phyloP scores from a whole-genome alignment of 2,888 invertebrate species.

The Caenorhabditis sulstoni region DNA sequence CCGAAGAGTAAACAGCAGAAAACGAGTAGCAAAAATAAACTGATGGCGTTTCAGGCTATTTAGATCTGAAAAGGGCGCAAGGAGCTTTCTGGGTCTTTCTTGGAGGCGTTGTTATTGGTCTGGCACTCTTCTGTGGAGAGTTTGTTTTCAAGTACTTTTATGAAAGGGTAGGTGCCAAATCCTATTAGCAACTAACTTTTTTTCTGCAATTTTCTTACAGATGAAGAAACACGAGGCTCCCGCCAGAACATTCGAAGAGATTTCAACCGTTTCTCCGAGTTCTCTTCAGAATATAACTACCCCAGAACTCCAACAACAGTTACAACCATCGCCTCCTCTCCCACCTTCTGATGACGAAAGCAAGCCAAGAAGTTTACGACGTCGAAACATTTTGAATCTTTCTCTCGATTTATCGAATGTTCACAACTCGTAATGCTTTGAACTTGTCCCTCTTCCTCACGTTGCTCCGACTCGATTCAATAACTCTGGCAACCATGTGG shows the following conservation, averaged over 20 bases:
- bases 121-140: slow-evolving; percentile 54
- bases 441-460: slow-evolving; percentile 7
- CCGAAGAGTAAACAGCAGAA: slow-evolving; percentile 44
- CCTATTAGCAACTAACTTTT: no score
- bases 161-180: slow-evolving; percentile 26
- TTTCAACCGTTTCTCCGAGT: slow-evolving; percentile 30
- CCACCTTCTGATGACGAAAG: slow-evolving; percentile 2
- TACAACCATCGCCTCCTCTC: slow-evolving; percentile 2
- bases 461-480: background rate
- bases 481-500: slow-evolving; percentile 3
- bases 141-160: slow-evolving; percentile 41
- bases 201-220: slow-evolving; percentile 22
- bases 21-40: background rate
- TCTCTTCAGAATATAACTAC: slow-evolving; percentile 22
- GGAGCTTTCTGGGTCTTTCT: slow-evolving; percentile 77
- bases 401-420: slow-evolving; percentile 50
- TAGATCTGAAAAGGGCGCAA: slow-evolving; percentile 72
- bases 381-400: slow-evolving; percentile 55
- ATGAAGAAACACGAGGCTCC: slow-evolving; percentile 9
- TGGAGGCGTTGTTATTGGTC: slow-evolving; percentile 62
- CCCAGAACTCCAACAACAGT: slow-evolving; percentile 7
- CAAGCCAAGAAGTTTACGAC: slow-evolving; percentile 27
- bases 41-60: slow-evolving; percentile 55
- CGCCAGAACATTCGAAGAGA: slow-evolving; percentile 31
- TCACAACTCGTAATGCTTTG: slow-evolving; percentile 15